Conservation (phyloP, 2,888 invertebrate genomes). For the Stegophylla sp. region DNA sequence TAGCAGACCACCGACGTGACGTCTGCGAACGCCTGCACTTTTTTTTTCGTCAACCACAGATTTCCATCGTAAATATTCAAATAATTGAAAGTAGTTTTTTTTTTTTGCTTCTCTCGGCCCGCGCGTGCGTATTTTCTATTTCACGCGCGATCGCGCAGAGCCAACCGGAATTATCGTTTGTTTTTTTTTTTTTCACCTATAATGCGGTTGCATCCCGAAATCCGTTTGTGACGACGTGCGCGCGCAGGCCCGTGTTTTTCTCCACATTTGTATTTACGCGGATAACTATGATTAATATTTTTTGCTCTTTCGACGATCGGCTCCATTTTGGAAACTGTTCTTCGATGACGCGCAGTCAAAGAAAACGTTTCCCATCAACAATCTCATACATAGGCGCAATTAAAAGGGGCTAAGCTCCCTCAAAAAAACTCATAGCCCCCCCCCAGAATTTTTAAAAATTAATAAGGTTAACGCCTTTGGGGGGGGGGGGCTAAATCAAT, state of each 20-base stretch:
- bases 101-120: not conserved
- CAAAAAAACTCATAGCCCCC: not conserved
- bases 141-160: not conserved
- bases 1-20: too few relatives aligned
- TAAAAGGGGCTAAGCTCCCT: not conserved
- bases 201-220: not conserved
- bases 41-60: not conserved
- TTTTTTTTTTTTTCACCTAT: too few relatives aligned
- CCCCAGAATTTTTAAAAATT: too few relatives aligned
- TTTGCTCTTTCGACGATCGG: too few relatives aligned
- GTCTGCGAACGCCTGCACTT: not conserved
- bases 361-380: not conserved
- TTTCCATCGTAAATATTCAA: constrained; percentile 32
- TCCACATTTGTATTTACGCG: not conserved
- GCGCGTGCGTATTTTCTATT: not conserved
- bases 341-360: too few relatives aligned
- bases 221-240: not conserved
- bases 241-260: not conserved
- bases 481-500: too few relatives aligned
- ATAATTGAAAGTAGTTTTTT: constrained; percentile 24
- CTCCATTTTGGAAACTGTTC: too few relatives aligned
- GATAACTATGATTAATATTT: too few relatives aligned
- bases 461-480: too few relatives aligned
- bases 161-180: not conserved
- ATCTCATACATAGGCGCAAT: not conserved